Conservation (phyloP, 2,888 invertebrate genomes). For the Pandemis corylana region DNA sequence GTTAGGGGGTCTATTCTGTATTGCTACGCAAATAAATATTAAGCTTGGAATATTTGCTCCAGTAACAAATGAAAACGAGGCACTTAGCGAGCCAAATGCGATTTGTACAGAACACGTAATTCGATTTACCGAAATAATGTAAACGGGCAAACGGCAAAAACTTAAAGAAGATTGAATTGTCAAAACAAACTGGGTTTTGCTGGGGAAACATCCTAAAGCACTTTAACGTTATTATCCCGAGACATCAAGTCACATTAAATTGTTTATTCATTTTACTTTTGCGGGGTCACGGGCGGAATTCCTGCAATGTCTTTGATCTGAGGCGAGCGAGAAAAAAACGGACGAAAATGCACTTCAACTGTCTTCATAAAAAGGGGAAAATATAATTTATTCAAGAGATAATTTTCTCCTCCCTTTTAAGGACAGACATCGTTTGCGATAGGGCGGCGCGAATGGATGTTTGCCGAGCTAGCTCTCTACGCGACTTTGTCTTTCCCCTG, state of each 20-base stretch:
- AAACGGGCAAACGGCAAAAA: slow-evolving; percentile 29
- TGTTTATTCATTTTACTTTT: slow-evolving; percentile 80
- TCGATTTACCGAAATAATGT: slow-evolving; percentile 35
- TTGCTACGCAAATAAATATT: slow-evolving; percentile 3
- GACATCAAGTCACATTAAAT: slow-evolving; percentile 82
- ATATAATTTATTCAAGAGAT: slow-evolving; percentile 85
- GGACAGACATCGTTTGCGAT: slow-evolving; percentile 73
- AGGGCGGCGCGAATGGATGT: slow-evolving; percentile 74
- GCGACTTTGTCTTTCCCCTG: slow-evolving; percentile 52
- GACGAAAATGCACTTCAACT: slow-evolving; percentile 82
- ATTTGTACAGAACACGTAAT: slow-evolving; percentile 26
- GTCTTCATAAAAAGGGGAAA: slow-evolving; percentile 83
- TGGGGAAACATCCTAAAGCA: slow-evolving; percentile 71
- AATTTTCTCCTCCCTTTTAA: slow-evolving; percentile 82
- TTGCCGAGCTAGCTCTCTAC: slow-evolving; percentile 63
- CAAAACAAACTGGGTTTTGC: slow-evolving; percentile 72
- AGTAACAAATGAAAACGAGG: slow-evolving; percentile 14
- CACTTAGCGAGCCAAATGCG: slow-evolving; percentile 6
- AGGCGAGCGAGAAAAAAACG: slow-evolving; percentile 74
- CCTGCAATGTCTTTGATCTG: slow-evolving; percentile 80
- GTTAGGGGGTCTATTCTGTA: slow-evolving; percentile 5
- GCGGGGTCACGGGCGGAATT: slow-evolving; percentile 78
- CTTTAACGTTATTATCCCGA: slow-evolving; percentile 77
- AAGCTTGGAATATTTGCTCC: neutral
- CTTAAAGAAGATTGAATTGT: slow-evolving; percentile 67